phyloP scores from a whole-genome alignment of 92 coral and sea anemone genomes.

The Umimayanthus kanabou region DNA sequence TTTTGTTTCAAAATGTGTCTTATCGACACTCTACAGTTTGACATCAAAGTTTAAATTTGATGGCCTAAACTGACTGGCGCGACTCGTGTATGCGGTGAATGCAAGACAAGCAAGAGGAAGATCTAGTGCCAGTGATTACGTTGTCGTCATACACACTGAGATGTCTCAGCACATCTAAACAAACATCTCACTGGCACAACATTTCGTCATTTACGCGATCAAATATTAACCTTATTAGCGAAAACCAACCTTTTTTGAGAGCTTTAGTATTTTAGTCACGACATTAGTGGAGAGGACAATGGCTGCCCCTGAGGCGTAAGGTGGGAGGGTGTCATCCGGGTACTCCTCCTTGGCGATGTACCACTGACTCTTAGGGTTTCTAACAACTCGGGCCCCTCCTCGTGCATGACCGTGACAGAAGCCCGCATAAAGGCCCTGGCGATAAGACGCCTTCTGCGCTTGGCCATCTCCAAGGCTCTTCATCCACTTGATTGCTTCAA shows the following conservation, averaged over 20 bases:
- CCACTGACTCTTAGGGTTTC: conserved; percentile 75
- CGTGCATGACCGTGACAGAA: conserved; percentile 62
- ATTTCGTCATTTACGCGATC: background rate
- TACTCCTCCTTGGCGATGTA: conserved; percentile 72
- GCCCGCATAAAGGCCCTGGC: conserved; percentile 71
- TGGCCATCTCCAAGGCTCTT: conserved; percentile 41
- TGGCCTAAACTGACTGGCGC: too few relatives aligned
- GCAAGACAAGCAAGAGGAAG: too few relatives aligned
- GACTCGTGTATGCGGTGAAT: too few relatives aligned
- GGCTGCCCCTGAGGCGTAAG: conserved; percentile 76
- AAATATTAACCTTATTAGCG: background rate
- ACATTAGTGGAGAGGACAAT: conserved; percentile 73
- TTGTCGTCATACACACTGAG: background rate
- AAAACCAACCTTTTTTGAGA: conserved; percentile 64
- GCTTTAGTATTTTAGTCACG: conserved; percentile 44
- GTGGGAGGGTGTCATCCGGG: conserved; percentile 63
- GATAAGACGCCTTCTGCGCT: background rate
- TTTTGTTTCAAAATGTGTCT: too few relatives aligned
- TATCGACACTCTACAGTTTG: too few relatives aligned
- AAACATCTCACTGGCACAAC: background rate
- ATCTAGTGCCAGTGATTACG: too few relatives aligned
- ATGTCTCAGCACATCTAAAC: background rate
- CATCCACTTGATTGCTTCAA: conserved; percentile 51
- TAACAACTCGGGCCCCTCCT: conserved; percentile 61
- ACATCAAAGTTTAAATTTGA: too few relatives aligned